A percentile compares a stretch with the other conserved stretches of the same genome.
phyloP scores from a whole-genome alignment of 2,797 vertebrate species.

The Manis javanica region DNA sequence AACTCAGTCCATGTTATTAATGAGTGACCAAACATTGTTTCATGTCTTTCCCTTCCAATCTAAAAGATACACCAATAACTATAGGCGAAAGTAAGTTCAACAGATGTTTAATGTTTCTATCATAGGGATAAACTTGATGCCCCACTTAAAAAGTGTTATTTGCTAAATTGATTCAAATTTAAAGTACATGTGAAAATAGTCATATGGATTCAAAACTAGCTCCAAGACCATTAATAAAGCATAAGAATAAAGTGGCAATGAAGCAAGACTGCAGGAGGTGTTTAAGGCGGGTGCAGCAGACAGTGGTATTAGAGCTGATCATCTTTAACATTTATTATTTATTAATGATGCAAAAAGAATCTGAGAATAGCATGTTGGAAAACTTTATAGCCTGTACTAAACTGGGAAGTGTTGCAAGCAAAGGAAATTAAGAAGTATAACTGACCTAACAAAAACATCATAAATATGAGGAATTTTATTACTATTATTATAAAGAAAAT shows the following conservation, averaged over 20 bases:
- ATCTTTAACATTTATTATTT: conserved; percentile 72
- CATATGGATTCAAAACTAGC: conserved; percentile 46
- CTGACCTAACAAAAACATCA: conserved; percentile 36
- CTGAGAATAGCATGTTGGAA: conserved; percentile 56
- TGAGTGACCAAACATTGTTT: not conserved
- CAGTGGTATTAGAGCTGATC: conserved; percentile 9
- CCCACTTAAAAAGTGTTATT: conserved; percentile 46
- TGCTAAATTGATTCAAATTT: conserved; percentile 51
- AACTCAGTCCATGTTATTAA: conserved; percentile 26
- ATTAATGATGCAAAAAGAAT: conserved; percentile 63
- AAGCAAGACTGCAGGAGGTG: conserved; percentile 51
- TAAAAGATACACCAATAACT: not conserved
- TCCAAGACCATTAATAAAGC: conserved; percentile 58
- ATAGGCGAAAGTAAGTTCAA: not conserved
- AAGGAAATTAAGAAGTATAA: conserved; percentile 40
- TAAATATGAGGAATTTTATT: not conserved
- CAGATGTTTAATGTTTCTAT: conserved; percentile 27
- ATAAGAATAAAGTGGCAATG: conserved; percentile 1
- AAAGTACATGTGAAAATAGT: conserved; percentile 51
- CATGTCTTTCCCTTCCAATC: not conserved
- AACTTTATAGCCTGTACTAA: conserved; percentile 54
- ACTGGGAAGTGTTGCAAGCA: conserved; percentile 32
- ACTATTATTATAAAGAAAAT: not conserved
- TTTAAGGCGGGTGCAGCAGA: not conserved
- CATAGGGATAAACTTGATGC: conserved; percentile 18